phyloP scores from a whole-genome alignment of 2,797 vertebrate genomes.

The Champsocephalus esox region DNA sequence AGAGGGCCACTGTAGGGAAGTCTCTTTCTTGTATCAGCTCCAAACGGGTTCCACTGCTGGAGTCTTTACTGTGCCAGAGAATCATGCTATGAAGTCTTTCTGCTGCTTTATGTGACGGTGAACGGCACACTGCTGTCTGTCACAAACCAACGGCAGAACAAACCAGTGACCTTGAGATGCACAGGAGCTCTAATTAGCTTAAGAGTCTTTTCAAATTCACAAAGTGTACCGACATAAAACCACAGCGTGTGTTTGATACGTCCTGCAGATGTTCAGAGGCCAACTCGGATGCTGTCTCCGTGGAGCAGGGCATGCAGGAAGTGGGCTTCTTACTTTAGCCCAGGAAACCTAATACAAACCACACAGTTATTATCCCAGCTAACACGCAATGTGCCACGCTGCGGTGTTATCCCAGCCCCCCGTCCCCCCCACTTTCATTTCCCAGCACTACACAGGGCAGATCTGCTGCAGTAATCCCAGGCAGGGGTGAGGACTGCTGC shows the following conservation, averaged over 20 bases:
- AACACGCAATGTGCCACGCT: constrained; percentile 65
- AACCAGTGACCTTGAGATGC: constrained; percentile 30
- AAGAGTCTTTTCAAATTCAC: constrained; percentile 46
- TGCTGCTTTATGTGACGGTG: constrained; percentile 20
- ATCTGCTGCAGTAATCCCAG: constrained; percentile 53
- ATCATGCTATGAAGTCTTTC: constrained; percentile 24
- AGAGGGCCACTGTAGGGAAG: neutral
- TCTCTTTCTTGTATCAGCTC: constrained; percentile 19
- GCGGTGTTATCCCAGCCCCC: constrained; percentile 40
- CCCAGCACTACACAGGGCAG: constrained; percentile 28
- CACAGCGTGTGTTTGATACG: constrained; percentile 44
- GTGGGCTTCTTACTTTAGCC: constrained; percentile 63
- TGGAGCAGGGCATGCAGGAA: constrained; percentile 59
- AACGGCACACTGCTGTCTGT: constrained; percentile 18
- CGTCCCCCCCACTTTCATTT: constrained; percentile 38
- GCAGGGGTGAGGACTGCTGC: constrained; percentile 20
- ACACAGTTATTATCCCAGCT: constrained; percentile 63
- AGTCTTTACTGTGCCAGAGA: constrained; percentile 24
- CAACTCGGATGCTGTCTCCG: constrained; percentile 43
- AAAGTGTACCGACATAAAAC: constrained; percentile 30
- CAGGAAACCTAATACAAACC: constrained; percentile 67
- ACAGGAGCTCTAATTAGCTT: constrained; percentile 46
- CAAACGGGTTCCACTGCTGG: constrained; percentile 36
- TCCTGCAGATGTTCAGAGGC: constrained; percentile 58
- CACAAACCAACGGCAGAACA: constrained; percentile 27